phyloP scores from a whole-genome alignment of 2,113 vertebrate species.

The Crotalus helleri region DNA sequence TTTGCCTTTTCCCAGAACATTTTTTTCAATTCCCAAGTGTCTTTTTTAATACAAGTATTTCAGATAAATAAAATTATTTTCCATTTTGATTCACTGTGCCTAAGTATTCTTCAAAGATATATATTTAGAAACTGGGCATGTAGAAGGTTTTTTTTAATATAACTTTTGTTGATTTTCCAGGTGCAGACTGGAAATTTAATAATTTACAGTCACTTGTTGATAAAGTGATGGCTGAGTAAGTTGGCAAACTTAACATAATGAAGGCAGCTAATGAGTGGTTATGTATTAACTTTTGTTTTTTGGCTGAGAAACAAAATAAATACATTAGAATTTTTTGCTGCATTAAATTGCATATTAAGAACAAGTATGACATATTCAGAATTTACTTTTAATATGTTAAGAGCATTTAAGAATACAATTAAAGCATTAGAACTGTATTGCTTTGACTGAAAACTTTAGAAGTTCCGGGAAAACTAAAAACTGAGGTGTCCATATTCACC shows the following conservation, averaged over 20 bases:
- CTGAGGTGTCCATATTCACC: neutral
- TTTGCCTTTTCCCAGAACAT: neutral
- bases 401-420: neutral
- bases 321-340: neutral
- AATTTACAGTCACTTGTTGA: neutral
- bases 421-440: neutral
- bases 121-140: neutral
- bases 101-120: neutral
- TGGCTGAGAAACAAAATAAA: neutral
- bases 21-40: neutral
- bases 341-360: neutral
- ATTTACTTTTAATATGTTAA: neutral
- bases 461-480: neutral
- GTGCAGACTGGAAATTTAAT: neutral
- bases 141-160: neutral
- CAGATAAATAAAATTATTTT: neutral
- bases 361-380: neutral
- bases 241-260: neutral
- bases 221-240: neutral
- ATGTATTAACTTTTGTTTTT: constrained; percentile 2
- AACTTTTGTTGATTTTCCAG: neutral
- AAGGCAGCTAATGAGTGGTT: neutral
- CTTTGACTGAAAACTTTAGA: neutral
- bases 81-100: neutral
- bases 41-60: neutral